Evolutionary conservation across 2,888 invertebrate species (phyloP), one percentile per base, ranked within the genome.

Genomic region (Apeira syringaria): DNA sequence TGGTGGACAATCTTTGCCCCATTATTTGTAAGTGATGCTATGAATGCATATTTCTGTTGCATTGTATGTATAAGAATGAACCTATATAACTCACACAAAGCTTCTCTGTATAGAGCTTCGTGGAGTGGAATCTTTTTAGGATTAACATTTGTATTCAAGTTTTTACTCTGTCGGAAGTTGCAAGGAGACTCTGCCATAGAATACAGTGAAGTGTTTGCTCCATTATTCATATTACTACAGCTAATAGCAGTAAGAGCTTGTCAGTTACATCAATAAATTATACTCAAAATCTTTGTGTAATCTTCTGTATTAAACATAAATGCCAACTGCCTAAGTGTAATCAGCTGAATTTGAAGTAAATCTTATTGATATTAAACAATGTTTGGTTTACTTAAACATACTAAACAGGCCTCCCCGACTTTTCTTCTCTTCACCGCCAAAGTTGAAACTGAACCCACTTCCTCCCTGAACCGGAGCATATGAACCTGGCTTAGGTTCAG

Each of bases 1-100:
- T 98, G 98, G 97, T 97, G 96, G 94, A 92, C 93, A 43, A 94
- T 98, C 38, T 98, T 99, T 80, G 93, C 95, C 9, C 98, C 99
- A 0, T 87, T 99, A 20, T 99, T 98, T 86, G 93, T 96, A 24
- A 96, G 96, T 58, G 98, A 98, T 89, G 97, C 96, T 15, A 92
- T 98, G 57, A 97, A 97, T 84, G 94, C 96, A 15, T 99, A 99
- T 80, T 99, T 99, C 79, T 97, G 97, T 71, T 94, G 97, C 35
- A 99, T 99, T 64, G 96, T 99, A 43, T 97, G 97, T 70, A 97
- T 99, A 63, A 92, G 99, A 64, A 96, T 97, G 94, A 94, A 95
- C 68, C 91, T 96, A 68, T 96, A 96, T 64, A 94, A 92, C 56
- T 92, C 94, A 58, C 92, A 95, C 43, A 95, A 95, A 76, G 92